Percentiles rank a stretch among this genome's conserved stretches.
Evolutionary conservation across 2,888 invertebrate species (phyloP).

Genomic region (Drosophila eohydei): DNA sequence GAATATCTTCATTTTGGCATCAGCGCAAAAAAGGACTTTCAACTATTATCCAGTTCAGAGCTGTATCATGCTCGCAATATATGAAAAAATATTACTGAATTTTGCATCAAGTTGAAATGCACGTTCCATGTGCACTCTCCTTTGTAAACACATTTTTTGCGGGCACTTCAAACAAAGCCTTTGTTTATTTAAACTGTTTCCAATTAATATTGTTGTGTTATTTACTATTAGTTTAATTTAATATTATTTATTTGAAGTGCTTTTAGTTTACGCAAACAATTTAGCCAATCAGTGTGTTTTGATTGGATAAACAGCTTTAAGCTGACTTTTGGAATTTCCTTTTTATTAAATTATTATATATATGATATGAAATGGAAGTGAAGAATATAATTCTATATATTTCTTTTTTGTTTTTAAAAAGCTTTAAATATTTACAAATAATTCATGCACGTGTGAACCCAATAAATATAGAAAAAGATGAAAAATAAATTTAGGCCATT

Average conservation of each 20-base stretch:
- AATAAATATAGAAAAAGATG: not conserved
- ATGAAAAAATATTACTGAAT: not conserved
- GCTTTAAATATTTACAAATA: not conserved
- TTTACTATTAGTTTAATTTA: not conserved
- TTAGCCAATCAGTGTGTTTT: not conserved
- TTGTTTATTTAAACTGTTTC: conserved; percentile 2
- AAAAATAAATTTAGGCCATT: not conserved
- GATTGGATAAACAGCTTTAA: not conserved
- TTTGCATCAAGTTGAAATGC: not conserved
- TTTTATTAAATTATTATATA: not conserved
- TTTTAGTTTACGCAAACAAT: not conserved
- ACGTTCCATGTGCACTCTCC: not conserved
- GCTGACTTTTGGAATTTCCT: not conserved
- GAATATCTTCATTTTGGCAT: conserved; percentile 5
- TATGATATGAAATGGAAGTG: not conserved
- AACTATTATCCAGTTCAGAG: conserved; percentile 11
- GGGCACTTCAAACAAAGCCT: conserved; percentile 2
- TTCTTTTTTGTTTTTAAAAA: not conserved
- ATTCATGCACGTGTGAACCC: not conserved
- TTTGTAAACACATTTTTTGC: conserved; percentile 2
- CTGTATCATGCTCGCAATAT: conserved; percentile 1
- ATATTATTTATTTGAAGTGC: not conserved
- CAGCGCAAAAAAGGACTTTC: not conserved
- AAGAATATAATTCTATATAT: not conserved
- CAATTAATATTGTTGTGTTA: conserved; percentile 12